These are phyloP conservation scores for Stomatorhinus walkeri DNA, from an alignment of 2,797 vertebrate genomes.

Conservation along the genomic window DNA sequence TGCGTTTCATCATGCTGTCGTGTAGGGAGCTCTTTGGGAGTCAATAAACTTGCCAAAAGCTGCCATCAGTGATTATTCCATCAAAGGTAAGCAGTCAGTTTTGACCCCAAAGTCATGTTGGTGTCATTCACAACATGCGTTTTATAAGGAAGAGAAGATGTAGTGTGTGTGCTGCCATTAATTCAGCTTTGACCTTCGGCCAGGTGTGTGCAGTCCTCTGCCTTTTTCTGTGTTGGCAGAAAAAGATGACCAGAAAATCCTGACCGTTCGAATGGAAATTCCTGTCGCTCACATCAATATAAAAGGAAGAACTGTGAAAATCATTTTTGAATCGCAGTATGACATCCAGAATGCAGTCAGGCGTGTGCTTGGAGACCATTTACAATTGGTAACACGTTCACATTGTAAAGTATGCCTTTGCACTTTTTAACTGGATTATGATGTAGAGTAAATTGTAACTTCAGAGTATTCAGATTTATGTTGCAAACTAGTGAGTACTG, in stretches of 20 bases:
- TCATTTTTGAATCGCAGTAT: slow-evolving; percentile 62
- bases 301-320: slow-evolving; percentile 58
- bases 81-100: slow-evolving; percentile 51
- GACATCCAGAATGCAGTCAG: slow-evolving; percentile 41
- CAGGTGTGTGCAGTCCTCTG: background rate
- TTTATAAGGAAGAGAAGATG: background rate
- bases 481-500: background rate
- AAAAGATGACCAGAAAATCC: slow-evolving; percentile 40
- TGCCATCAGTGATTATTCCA: slow-evolving; percentile 52
- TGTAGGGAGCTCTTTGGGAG: slow-evolving; percentile 73
- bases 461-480: background rate
- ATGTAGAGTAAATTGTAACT: background rate
- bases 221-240: slow-evolving; percentile 43
- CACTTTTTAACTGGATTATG: background rate
- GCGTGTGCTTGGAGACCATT: slow-evolving; percentile 54
- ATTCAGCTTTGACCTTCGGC: background rate
- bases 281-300: slow-evolving; percentile 50
- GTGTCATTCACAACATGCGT: background rate
- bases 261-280: slow-evolving; percentile 54
- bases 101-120: background rate
- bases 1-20: background rate
- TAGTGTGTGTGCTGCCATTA: background rate
- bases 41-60: slow-evolving; percentile 65
- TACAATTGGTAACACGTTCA: slow-evolving; percentile 39
- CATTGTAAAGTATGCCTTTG: background rate